Base-by-base conservation (phyloP, 2,113 vertebrate species). In the Eubucco bourcierii region DNA sequence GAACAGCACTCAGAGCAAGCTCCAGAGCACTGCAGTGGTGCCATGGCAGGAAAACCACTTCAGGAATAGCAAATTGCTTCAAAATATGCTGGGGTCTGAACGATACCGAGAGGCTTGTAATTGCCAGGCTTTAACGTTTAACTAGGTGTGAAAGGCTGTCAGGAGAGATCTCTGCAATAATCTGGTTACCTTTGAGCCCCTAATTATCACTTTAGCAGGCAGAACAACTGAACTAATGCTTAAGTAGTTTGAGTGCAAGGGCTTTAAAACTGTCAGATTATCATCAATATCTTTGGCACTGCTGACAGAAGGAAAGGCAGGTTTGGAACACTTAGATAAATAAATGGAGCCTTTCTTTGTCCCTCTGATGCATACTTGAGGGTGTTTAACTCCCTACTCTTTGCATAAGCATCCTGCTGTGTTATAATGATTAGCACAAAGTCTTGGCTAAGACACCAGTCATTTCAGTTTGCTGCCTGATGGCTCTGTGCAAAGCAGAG, bases 111-210 rank as follows among this genome's bases (percentile, higher is more conserved):
- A 80, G 53, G 23, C 24, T 64, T 74, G 24, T 58, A 67, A 76
- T 92, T 50, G 58, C 84, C 64, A 77, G 46, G 50, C 17, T 93
- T 80, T 63, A 94, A 65, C 21, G 41, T 66, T 67, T 84, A 80
- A 50, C 67, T 64, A 77, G 61, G 37, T 84, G 50, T 53, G 75
- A 71, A 90, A 82, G 21, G 53, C 65, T 77, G 41, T 55, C 64
- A 70, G 47, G 64, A 68, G 73, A 73, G 10, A 63, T 34, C 46
- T 37, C 63, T 87, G 15, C n/a, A 31, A 52, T 77, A n/a, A 80
- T 79, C 75, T 84, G 31, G 71, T 93, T 95, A 71, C 60, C 64
- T 92, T 90, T 90, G 66, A 94, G 64, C 64, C 33, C 33, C 41
- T 77, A 80, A 56, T 93, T 89, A 95, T 79, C 29, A 41, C 67